phyloP scores from a whole-genome alignment of 2,113 vertebrate genomes.

The Bettongia penicillata region DNA sequence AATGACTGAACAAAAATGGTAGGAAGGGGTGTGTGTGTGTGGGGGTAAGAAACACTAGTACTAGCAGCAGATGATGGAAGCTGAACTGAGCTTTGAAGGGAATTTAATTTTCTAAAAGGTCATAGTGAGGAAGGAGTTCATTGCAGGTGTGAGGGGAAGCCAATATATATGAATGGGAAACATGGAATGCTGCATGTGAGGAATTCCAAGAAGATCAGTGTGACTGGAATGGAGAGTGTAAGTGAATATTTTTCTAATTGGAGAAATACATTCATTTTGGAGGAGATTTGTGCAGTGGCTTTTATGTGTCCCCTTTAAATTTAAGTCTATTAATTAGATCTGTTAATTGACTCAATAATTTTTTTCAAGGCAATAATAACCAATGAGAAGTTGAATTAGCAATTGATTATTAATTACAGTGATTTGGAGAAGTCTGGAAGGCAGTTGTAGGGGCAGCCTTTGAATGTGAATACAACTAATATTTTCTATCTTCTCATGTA shows the following conservation, averaged over 20 bases:
- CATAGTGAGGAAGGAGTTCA: not conserved
- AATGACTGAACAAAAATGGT: too few relatives aligned
- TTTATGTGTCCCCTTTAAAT: slow-evolving; percentile 63
- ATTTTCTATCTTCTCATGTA: not conserved
- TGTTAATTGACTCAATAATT: slow-evolving; percentile 76
- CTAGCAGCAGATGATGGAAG: too few relatives aligned
- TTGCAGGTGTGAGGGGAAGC: not conserved
- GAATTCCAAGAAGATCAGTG: not conserved
- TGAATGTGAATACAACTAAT: not conserved
- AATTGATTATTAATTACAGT: slow-evolving; percentile 77
- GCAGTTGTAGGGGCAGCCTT: slow-evolving; percentile 69
- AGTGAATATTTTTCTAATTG: slow-evolving; percentile 42
- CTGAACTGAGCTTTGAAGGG: too few relatives aligned
- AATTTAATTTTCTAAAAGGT: not conserved
- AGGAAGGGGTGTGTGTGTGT: too few relatives aligned
- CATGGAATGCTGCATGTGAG: not conserved
- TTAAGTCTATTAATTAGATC: slow-evolving; percentile 48
- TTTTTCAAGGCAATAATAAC: slow-evolving; percentile 72
- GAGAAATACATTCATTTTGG: slow-evolving; percentile 58
- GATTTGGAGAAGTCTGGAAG: slow-evolving; percentile 77
- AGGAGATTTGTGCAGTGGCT: slow-evolving; percentile 55
- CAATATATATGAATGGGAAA: not conserved
- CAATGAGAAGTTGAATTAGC: slow-evolving; percentile 73
- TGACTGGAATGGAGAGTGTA: not conserved
- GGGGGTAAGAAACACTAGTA: not conserved